phyloP scores from a whole-genome alignment of 2,797 vertebrate genomes.

The Anguilla anguilla region DNA sequence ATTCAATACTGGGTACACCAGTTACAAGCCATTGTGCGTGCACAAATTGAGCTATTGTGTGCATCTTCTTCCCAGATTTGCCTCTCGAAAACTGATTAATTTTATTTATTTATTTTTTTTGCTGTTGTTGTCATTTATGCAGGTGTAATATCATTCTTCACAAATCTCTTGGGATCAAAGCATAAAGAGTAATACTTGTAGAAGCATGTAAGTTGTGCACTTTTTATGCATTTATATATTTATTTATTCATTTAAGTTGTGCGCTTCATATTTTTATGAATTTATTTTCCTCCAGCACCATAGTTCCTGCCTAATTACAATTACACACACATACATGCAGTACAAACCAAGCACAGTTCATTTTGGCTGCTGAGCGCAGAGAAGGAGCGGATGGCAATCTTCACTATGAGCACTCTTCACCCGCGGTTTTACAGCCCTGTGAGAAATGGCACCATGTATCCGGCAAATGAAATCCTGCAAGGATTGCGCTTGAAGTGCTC shows the following conservation, averaged over 20 bases:
- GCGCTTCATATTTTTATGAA: background rate
- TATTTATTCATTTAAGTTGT: background rate
- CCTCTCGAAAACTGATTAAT: background rate
- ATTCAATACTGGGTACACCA: background rate
- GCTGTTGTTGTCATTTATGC: background rate
- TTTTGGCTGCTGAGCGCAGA: background rate
- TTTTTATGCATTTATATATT: background rate
- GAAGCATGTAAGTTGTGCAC: background rate
- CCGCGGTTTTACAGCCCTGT: background rate
- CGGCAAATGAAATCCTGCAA: background rate
- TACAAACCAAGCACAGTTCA: background rate
- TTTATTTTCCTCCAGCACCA: background rate
- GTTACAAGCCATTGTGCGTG: background rate
- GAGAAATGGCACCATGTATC: constrained; percentile 11
- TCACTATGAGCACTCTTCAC: background rate
- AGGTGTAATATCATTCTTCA: background rate
- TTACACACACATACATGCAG: background rate
- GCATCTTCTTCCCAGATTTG: background rate
- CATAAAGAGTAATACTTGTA: background rate
- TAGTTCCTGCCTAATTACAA: background rate
- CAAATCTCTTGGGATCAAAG: background rate
- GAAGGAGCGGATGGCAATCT: constrained; percentile 8
- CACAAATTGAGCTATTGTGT: background rate
- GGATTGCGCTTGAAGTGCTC: background rate
- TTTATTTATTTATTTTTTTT: background rate